Conservation (phyloP, 2,797 vertebrate species). For the Chelmon rostratus region DNA sequence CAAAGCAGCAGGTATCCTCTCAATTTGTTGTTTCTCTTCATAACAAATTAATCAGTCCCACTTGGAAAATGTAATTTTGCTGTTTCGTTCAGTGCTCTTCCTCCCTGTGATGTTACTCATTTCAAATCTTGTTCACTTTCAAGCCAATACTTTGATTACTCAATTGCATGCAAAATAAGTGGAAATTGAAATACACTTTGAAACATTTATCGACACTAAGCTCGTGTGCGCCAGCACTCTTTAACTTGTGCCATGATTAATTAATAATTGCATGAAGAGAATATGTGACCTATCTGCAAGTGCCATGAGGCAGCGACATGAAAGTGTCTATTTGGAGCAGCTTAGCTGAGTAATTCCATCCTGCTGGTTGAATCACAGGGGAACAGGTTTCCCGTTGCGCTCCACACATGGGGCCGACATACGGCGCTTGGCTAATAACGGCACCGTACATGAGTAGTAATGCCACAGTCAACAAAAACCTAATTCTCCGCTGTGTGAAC, state of each 20-base stretch:
- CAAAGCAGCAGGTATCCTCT: slow-evolving; percentile 88
- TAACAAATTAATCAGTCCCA: slow-evolving; percentile 64
- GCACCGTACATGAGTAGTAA: neutral
- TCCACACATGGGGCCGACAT: slow-evolving; percentile 47
- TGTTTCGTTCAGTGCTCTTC: slow-evolving; percentile 48
- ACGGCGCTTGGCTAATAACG: slow-evolving; percentile 34
- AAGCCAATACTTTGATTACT: slow-evolving; percentile 48
- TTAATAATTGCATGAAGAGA: slow-evolving; percentile 49
- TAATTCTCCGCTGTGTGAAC: slow-evolving; percentile 40
- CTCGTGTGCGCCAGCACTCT: slow-evolving; percentile 38
- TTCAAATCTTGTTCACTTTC: slow-evolving; percentile 52
- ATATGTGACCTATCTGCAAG: slow-evolving; percentile 44
- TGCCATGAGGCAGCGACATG: slow-evolving; percentile 40
- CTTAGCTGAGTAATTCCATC: slow-evolving; percentile 60
- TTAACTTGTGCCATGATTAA: slow-evolving; percentile 58
- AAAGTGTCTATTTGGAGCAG: slow-evolving; percentile 70
- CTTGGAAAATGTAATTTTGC: slow-evolving; percentile 72
- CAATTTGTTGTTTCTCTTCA: slow-evolving; percentile 52
- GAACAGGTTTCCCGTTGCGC: slow-evolving; percentile 59
- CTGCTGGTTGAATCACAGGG: slow-evolving; percentile 66
- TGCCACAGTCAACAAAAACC: slow-evolving; percentile 44
- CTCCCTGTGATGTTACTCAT: slow-evolving; percentile 54
- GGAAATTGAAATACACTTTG: slow-evolving; percentile 29
- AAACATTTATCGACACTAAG: slow-evolving; percentile 21
- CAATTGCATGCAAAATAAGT: slow-evolving; percentile 2